These are phyloP conservation scores for Myotis daubentonii DNA, from an alignment of 2,797 vertebrate genomes.

Conservation along the genomic window DNA sequence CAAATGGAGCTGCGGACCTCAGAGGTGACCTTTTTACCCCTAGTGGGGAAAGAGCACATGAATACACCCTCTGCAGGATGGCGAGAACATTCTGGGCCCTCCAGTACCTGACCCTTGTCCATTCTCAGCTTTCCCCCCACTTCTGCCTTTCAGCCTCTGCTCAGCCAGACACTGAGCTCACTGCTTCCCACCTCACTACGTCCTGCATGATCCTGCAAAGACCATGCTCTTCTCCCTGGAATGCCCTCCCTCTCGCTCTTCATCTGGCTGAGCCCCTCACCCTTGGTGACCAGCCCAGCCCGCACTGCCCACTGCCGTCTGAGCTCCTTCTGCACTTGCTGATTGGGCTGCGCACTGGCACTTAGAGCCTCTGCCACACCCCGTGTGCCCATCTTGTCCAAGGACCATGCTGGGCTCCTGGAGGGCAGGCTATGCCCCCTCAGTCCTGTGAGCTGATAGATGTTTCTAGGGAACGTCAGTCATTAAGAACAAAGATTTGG, in stretches of 20 bases:
- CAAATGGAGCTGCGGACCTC: neutral
- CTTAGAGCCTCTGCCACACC: neutral
- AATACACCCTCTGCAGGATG: neutral
- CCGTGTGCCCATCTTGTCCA: neutral
- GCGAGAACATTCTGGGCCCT: neutral
- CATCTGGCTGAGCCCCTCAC: neutral
- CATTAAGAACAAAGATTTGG: neutral
- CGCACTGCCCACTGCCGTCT: neutral
- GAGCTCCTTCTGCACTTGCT: neutral
- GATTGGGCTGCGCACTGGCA: rapidly evolving
- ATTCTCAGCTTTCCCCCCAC: neutral
- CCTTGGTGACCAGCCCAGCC: neutral
- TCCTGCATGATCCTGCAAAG: neutral
- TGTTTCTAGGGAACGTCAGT: neutral
- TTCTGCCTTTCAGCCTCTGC: neutral
- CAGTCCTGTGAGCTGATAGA: neutral
- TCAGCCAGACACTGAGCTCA: neutral
- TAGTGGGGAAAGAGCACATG: neutral
- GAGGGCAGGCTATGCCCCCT: neutral
- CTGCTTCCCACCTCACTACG: neutral
- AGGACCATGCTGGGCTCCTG: neutral
- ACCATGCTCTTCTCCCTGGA: rapidly evolving
- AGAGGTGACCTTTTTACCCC: neutral
- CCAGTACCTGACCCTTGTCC: neutral
- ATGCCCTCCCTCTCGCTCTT: neutral